phyloP scores from a whole-genome alignment of 2,113 vertebrate genomes.

The Motacilla alba region DNA sequence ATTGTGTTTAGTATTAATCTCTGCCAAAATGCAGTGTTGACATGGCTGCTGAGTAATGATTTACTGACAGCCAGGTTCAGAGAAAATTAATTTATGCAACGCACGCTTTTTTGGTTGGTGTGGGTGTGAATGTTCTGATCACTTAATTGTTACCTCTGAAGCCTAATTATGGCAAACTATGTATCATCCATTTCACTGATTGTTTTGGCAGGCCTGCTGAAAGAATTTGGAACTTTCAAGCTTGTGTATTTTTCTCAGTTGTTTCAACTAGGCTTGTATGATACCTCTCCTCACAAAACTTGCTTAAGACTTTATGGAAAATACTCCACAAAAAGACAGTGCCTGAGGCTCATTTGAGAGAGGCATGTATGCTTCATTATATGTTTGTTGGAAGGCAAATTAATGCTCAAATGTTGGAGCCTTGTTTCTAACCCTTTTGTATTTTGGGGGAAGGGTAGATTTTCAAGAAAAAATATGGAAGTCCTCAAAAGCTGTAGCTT shows the following conservation, averaged over 20 bases:
- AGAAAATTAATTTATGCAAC: not conserved
- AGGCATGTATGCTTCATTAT: not conserved
- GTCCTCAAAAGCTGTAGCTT: not conserved
- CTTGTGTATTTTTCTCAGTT: not conserved
- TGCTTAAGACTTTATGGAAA: not conserved
- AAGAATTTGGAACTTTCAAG: not conserved
- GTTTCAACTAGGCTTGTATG: not conserved
- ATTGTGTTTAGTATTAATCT: not conserved
- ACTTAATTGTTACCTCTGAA: conserved; percentile 52
- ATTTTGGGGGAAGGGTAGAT: not conserved
- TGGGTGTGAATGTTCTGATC: conserved; percentile 49
- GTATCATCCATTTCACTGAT: not conserved
- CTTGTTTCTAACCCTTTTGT: not conserved
- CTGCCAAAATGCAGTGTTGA: not conserved
- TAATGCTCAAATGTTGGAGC: not conserved
- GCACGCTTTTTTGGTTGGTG: not conserved
- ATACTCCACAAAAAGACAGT: not conserved
- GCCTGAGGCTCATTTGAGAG: not conserved
- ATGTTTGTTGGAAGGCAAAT: not conserved
- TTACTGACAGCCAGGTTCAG: conserved; percentile 12
- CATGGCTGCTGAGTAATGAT: not conserved
- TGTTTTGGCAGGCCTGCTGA: conserved; percentile 1
- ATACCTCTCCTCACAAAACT: not conserved
- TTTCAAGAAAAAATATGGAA: not conserved
- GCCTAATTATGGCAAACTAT: conserved; percentile 28